Evolutionary conservation across 2,797 vertebrate genomes (phyloP), one percentile per base, ranked within the genome.

Genomic region (Aselliscus stoliczkanus): DNA sequence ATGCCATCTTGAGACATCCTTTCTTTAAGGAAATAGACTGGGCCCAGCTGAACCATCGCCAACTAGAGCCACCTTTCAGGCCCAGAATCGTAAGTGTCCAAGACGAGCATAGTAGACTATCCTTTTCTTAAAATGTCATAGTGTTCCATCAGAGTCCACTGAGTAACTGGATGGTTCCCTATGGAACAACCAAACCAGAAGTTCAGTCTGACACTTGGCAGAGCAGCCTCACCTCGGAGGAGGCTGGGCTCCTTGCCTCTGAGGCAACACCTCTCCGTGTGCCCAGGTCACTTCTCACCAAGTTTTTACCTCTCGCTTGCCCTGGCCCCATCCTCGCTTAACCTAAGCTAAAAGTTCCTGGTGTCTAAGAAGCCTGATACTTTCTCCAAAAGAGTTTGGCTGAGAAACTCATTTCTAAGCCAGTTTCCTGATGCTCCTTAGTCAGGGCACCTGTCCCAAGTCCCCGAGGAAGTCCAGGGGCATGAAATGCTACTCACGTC

Each of bases 11-110:
- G 92, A 97, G 96, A 97, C 99, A 99, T 50, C 93, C 98, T 76
- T 99, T 99, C 98, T 99, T 99, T 97, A 97, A 98, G 23, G 97
- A 97, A 93, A 99, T 99, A 17, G 98, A 99, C 97, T 99, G 99
- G 99, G 98, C 99, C 84, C 99, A 99, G 94, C 98, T 99, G 84
- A 99, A 99, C 98, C 98, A 98, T 73, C 98, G 99, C 96, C 99
- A 99, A 96, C 97, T 99, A 34, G 99, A 99, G 96, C 99, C 99
- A 0, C 99, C 99, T 0, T 99, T 99, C 98, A 99, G 99, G 94
- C 99, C 99, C 75, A 98, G 99, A 95, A 99, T 99, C 21, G 99
- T 99, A 98, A 98, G 99, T 99, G 64, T 75, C 50, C 4, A 4
- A 77, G 21, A 10, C 42, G 37, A 7, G 42, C 62, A 7, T 2